Evolutionary conservation across 2,797 vertebrate species (phyloP), one percentile per base, ranked within the genome.

Genomic region (Dendrocincla tyrannina): DNA sequence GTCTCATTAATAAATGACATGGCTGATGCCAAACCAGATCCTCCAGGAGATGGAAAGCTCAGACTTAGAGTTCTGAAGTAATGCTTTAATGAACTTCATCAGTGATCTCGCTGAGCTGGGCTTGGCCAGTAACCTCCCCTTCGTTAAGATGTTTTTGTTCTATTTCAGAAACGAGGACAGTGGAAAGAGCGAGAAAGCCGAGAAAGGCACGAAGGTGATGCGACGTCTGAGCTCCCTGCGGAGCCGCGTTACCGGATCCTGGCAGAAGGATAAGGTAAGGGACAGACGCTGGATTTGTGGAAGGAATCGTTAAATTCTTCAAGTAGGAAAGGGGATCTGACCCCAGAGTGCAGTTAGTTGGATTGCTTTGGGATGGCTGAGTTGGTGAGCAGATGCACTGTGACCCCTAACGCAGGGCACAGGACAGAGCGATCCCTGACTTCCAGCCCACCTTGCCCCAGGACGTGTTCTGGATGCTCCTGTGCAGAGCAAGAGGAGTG

Each of bases 251-350:
- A 98, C 99, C 0, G 98, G 99, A 44, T 99, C 99, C 95, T 99
- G 99, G 98, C 99, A 98, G 95, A 99, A 99, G 98, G 99, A 99
- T 66, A 99, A 99, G 99, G 99, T 99, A 96, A 98, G 96, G 35
- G 58, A 30, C 46, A 66, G 27, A 11, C 28, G 30, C 4, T 37
- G 64, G 47, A 18, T 22, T 37, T 68, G 28, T 44, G 35, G 64
- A 64, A 73, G 17, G 11, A 33, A 42, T 6, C 30, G 17, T 28
- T 75, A 46, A 49, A 60, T 74, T 58, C 46, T 72, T 83, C 35
- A 46, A 30, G 49, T 4, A 50, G 55, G 42, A 88, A 49, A 69
- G 46, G n/a, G 24, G 20, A 37, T 75, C 30, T 70, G 17, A 46
- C 12, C 1, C 0, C 35, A 55, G n/a, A 23, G 49, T n/a, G 2